Evolutionary conservation across 2,888 invertebrate genomes (phyloP).

Genomic region (Dugesia japonica): DNA sequence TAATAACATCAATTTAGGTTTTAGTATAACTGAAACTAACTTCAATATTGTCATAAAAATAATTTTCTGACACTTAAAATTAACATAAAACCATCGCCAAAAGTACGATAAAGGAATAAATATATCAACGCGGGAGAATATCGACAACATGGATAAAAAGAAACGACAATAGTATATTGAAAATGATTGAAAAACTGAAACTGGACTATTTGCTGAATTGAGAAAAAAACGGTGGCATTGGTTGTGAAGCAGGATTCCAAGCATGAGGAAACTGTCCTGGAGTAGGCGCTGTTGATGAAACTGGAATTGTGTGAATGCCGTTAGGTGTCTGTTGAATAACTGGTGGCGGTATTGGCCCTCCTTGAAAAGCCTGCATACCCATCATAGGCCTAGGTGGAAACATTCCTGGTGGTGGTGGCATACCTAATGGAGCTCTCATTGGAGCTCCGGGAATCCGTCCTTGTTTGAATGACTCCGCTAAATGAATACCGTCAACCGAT

Average conservation of each 20-base stretch:
- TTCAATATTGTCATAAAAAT: no score
- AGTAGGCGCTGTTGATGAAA: background rate
- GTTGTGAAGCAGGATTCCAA: background rate
- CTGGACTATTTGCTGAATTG: no score
- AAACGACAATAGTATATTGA: no score
- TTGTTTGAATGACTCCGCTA: slow-evolving; percentile 28
- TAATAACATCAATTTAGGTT: no score
- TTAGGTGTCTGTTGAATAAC: background rate
- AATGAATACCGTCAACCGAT: background rate
- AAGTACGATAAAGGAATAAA: no score
- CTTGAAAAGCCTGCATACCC: background rate
- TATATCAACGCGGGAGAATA: no score
- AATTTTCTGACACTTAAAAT: no score
- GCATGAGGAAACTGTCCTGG: background rate
- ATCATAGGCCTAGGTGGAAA: background rate
- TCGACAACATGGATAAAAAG: no score
- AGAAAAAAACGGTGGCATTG: no score
- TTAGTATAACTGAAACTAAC: no score
- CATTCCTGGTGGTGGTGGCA: background rate
- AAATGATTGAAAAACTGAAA: no score
- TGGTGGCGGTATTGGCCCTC: background rate
- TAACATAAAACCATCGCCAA: no score
- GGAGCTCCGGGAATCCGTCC: slow-evolving; percentile 3
- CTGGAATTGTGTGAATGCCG: slow-evolving; percentile 8
- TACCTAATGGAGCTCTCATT: background rate